These are phyloP conservation scores for Ascaphus truei DNA, from an alignment of 2,113 vertebrate species.

Conservation along the genomic window DNA sequence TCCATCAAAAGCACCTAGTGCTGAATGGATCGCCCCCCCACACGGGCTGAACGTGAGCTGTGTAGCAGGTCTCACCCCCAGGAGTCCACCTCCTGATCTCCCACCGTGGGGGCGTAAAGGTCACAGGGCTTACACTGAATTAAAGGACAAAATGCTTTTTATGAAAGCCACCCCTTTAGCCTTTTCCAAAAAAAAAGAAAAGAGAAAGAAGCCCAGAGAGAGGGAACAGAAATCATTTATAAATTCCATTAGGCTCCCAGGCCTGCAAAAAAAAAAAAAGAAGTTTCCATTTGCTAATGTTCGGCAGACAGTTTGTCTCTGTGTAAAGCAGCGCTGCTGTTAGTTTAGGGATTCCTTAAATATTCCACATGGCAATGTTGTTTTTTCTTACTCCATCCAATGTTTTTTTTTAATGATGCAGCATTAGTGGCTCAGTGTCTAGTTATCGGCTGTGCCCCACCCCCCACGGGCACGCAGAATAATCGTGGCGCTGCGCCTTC, in stretches of 20 bases:
- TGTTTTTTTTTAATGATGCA: conserved; percentile 20
- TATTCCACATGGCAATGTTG: not conserved
- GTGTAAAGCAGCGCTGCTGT: conserved; percentile 14
- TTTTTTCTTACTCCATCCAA: conserved; percentile 2
- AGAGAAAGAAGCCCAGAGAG: not conserved
- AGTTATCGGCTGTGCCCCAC: conserved; percentile 7
- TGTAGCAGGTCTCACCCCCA: conserved; percentile 27
- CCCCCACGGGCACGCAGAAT: not conserved
- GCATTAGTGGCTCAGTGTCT: not conserved
- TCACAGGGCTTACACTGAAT: conserved; percentile 44
- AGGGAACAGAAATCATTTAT: conserved; percentile 21
- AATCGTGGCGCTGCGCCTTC: not conserved
- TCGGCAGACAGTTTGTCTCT: conserved; percentile 3
- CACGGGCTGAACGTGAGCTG: conserved; percentile 20
- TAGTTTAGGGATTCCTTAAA: conserved; percentile 34
- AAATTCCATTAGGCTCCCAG: conserved; percentile 2
- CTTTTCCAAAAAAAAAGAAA: conserved; percentile 19
- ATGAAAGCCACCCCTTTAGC: conserved; percentile 34
- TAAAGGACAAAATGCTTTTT: conserved; percentile 46
- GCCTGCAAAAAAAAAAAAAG: not conserved
- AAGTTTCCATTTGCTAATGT: conserved; percentile 22
- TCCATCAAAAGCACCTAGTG: not conserved
- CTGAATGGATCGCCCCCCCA: conserved; percentile 29
- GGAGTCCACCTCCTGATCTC: conserved; percentile 35
- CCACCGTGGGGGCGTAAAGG: conserved; percentile 40